Percentiles rank a stretch among this genome's conserved stretches.
phyloP scores from a whole-genome alignment of 1,140 invertebrate species.

The Leptinotarsa defecta region DNA sequence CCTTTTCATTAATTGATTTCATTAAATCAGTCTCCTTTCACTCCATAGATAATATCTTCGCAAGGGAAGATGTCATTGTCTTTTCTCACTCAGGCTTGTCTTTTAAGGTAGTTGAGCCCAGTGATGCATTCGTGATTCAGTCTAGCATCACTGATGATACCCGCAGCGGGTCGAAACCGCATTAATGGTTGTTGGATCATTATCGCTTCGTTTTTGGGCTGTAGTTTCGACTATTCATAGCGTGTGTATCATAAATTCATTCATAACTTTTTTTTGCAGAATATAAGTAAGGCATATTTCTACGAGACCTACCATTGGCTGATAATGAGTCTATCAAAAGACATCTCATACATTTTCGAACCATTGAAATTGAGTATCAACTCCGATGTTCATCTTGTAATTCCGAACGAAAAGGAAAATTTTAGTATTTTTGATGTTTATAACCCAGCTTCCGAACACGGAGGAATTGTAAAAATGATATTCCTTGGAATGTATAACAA shows the following conservation, averaged over 20 bases:
- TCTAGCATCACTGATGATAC: too few relatives aligned
- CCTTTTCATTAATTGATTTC: too few relatives aligned
- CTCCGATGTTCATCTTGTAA: conserved; percentile 29
- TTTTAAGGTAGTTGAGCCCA: too few relatives aligned
- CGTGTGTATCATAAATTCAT: neutral
- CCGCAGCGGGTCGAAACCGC: too few relatives aligned
- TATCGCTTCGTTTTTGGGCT: neutral
- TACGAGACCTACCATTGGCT: conserved; percentile 36
- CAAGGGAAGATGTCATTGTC: too few relatives aligned
- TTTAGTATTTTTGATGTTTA: conserved; percentile 31
- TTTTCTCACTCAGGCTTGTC: too few relatives aligned
- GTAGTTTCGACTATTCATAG: neutral
- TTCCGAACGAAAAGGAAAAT: conserved; percentile 9
- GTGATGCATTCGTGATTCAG: too few relatives aligned
- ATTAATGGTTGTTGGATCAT: neutral
- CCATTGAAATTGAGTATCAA: conserved; percentile 32
- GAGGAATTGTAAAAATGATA: conserved; percentile 24
- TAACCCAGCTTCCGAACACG: conserved; percentile 34
- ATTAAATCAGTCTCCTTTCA: too few relatives aligned
- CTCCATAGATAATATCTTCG: too few relatives aligned
- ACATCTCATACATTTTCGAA: conserved; percentile 10
- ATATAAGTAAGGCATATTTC: conserved; percentile 24
- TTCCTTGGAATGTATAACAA: conserved; percentile 26
- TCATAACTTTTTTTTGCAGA: conserved; percentile 3
- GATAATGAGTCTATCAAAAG: conserved; percentile 7